Evolutionary conservation across 2,888 invertebrate species (phyloP).

Genomic region (Scelioninae gen. 1): DNA sequence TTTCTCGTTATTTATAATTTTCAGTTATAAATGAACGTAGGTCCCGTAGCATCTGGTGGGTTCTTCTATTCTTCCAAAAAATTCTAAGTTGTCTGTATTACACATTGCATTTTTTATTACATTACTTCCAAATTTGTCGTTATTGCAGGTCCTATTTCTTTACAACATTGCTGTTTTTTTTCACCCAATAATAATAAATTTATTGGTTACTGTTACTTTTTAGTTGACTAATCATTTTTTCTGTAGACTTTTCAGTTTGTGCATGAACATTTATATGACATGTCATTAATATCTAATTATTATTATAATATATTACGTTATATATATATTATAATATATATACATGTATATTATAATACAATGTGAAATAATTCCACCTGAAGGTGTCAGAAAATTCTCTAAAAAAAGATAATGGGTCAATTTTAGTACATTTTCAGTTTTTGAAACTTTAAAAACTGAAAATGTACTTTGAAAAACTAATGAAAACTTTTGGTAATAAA

Average conservation of each 20-base stretch:
- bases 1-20: no score
- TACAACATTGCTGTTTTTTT: conserved; percentile 27
- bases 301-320: not conserved
- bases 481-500: no score
- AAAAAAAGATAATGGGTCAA: no score
- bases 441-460: no score
- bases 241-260: conserved; percentile 24
- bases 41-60: conserved; percentile 19
- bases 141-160: conserved; percentile 46
- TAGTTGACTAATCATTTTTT: conserved; percentile 22
- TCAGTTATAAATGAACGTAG: conserved; percentile 13
- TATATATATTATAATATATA: not conserved
- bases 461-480: no score
- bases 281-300: not conserved
- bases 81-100: conserved; percentile 29
- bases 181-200: not conserved
- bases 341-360: no score
- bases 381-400: no score
- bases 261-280: conserved; percentile 18
- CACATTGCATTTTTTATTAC: conserved; percentile 2
- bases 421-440: no score
- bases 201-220: conserved; percentile 10
- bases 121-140: not conserved
- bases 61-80: conserved; percentile 1
- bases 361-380: no score